Evolutionary conservation across 2,113 vertebrate species (phyloP).

Genomic region (Candoia aspera): DNA sequence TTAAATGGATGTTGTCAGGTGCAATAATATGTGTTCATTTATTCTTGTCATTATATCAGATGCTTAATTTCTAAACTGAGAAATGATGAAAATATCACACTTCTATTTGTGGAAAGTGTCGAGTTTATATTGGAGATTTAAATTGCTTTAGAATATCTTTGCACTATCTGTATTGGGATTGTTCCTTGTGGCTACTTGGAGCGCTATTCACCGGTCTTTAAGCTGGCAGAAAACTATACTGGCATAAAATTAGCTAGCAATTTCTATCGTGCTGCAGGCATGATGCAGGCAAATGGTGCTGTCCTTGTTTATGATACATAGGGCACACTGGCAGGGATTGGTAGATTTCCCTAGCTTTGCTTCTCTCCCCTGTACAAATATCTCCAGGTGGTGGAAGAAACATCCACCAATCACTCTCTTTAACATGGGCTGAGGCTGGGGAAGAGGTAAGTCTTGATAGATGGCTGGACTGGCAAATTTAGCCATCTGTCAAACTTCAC

Average conservation of each 20-base stretch:
- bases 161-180: background rate
- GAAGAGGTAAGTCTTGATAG: background rate
- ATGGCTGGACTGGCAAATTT: background rate
- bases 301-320: background rate
- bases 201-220: background rate
- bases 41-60: background rate
- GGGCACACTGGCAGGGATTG: background rate
- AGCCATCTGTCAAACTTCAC: background rate
- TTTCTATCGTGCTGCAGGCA: background rate
- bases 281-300: background rate
- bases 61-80: background rate
- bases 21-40: background rate
- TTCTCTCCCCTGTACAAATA: background rate
- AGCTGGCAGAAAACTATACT: background rate
- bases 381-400: background rate
- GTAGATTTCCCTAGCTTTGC: background rate
- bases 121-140: background rate
- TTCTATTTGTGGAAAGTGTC: background rate
- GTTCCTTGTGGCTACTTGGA: background rate
- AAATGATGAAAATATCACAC: background rate
- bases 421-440: background rate
- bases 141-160: background rate
- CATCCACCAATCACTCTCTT: background rate
- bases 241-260: background rate
- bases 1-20: background rate